Conservation (phyloP, 2,797 vertebrate genomes). For the Cossypha heuglini region DNA sequence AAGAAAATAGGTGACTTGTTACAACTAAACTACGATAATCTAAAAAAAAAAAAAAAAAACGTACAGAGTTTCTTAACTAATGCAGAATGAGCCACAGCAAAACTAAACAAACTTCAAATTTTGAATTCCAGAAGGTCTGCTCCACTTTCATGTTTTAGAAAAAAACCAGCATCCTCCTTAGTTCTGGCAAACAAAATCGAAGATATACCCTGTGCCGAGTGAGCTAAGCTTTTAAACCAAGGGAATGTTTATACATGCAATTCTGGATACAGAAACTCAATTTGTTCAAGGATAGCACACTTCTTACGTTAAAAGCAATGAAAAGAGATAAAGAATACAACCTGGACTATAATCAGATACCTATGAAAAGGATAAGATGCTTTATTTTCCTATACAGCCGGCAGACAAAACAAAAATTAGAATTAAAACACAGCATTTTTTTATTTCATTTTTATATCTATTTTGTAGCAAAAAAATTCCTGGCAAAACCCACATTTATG, state of each 20-base stretch:
- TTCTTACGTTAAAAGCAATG: not conserved
- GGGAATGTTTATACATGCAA: not conserved
- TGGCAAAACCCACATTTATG: not conserved
- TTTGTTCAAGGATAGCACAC: not conserved
- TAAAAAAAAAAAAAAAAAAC: not conserved
- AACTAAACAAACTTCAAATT: not conserved
- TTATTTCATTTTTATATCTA: not conserved
- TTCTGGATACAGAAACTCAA: not conserved
- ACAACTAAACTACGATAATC: not conserved
- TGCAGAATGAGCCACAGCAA: not conserved
- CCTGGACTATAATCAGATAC: not conserved
- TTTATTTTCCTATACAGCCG: not conserved
- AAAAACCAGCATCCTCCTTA: not conserved
- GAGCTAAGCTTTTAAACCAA: not conserved
- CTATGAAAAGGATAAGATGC: not conserved
- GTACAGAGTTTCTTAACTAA: not conserved
- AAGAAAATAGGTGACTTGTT: not conserved
- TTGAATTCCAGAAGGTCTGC: not conserved
- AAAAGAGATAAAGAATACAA: not conserved
- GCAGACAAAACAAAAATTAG: not conserved
- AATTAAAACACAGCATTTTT: not conserved
- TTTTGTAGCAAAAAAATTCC: not conserved
- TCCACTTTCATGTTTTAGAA: not conserved
- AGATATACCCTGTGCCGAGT: not conserved
- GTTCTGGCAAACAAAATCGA: not conserved